Conservation (phyloP, 2,113 vertebrate species). For the Strix aluco region DNA sequence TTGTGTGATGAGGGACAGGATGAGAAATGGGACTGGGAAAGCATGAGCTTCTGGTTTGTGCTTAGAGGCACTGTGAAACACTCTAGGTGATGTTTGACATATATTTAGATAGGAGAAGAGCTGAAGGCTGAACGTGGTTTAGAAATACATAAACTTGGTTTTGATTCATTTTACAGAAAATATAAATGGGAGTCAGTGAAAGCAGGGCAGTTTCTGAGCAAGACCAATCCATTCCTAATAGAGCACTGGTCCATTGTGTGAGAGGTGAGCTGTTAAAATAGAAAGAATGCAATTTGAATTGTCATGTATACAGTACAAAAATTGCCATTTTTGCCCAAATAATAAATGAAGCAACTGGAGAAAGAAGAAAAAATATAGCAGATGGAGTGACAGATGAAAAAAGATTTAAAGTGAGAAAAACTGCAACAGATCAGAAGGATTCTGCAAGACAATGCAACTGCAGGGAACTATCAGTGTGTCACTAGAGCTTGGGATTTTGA, state of each 20-base stretch:
- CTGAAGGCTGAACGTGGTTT: not conserved
- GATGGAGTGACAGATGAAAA: not conserved
- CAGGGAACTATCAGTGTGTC: not conserved
- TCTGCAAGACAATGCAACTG: not conserved
- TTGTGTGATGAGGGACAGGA: not conserved
- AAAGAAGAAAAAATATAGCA: not conserved
- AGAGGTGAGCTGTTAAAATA: not conserved
- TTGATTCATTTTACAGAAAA: not conserved
- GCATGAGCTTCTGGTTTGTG: not conserved
- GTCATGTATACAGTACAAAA: not conserved
- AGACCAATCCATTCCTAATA: not conserved
- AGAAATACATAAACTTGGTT: not conserved
- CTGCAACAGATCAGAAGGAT: not conserved
- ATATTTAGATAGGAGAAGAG: not conserved
- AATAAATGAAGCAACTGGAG: not conserved
- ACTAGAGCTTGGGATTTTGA: not conserved
- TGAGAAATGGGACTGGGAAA: not conserved
- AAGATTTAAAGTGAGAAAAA: not conserved
- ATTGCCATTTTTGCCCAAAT: not conserved
- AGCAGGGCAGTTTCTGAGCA: not conserved
- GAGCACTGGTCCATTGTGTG: not conserved
- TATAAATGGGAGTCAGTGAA: not conserved
- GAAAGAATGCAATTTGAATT: not conserved
- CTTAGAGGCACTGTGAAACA: not conserved
- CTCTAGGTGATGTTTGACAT: not conserved